Evolutionary conservation across 35 echinoderm and acorn worm genomes (phyloP).

Genomic region (Strongylocentrotus purpuratus): DNA sequence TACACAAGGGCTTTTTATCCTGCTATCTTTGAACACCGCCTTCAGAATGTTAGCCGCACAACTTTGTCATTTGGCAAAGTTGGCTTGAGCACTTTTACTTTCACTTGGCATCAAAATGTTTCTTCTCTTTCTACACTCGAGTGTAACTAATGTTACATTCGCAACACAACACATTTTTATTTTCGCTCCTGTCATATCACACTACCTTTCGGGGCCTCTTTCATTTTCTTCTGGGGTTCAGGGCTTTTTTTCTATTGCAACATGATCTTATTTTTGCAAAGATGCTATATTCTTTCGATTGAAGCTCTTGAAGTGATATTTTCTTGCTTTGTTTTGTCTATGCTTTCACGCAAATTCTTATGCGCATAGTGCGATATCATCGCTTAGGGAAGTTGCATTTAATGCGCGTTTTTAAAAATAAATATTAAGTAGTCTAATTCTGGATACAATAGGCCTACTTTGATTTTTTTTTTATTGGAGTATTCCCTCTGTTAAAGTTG

Average conservation of each 20-base stretch:
- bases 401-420: neutral
- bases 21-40: no score
- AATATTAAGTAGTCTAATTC: no score
- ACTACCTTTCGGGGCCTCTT: neutral
- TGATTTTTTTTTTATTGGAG: no score
- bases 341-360: neutral
- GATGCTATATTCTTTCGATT: neutral
- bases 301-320: neutral
- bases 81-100: no score
- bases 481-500: no score
- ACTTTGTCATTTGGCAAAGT: no score
- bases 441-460: no score
- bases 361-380: neutral
- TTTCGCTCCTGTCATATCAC: neutral
- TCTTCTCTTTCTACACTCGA: neutral
- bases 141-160: no score
- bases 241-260: neutral
- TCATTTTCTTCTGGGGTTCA: neutral
- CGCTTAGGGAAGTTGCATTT: neutral
- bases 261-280: neutral
- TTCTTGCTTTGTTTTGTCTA: neutral
- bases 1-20: no score
- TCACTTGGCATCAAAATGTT: neutral
- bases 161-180: neutral
- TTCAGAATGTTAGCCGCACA: no score